phyloP scores from a whole-genome alignment of 2,888 invertebrate species.

The Linyphia triangularis region DNA sequence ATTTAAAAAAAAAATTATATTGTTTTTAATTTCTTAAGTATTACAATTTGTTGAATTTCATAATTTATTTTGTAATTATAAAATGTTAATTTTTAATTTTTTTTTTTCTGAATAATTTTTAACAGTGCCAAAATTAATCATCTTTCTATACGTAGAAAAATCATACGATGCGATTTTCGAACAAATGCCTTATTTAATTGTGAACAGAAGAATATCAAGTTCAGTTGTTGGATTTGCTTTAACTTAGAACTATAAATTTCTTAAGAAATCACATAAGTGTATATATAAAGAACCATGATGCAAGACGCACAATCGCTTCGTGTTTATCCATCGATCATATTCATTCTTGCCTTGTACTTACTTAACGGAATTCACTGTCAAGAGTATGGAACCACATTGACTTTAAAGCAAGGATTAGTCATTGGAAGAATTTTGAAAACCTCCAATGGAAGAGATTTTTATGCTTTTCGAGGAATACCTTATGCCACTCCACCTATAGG shows the following conservation, averaged over 20 bases:
- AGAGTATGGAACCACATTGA: constrained; percentile 68
- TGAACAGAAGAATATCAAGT: too few relatives aligned
- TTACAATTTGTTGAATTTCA: too few relatives aligned
- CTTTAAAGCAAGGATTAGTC: constrained; percentile 73
- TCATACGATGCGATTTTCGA: neutral
- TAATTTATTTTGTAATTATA: too few relatives aligned
- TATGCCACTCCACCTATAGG: constrained; percentile 80
- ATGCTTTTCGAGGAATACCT: constrained; percentile 80
- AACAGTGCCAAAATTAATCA: neutral
- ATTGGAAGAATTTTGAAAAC: constrained; percentile 75
- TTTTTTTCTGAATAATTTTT: neutral
- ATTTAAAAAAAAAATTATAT: neutral
- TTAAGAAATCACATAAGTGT: neutral
- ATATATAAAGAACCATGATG: constrained; percentile 7
- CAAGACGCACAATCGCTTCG: constrained; percentile 5
- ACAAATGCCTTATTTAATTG: too few relatives aligned
- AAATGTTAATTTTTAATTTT: too few relatives aligned
- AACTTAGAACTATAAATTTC: neutral
- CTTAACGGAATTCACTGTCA: constrained; percentile 18
- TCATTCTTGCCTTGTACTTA: constrained; percentile 1
- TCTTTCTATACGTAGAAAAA: neutral
- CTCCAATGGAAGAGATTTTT: constrained; percentile 70
- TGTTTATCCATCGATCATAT: neutral
- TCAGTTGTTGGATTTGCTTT: neutral
- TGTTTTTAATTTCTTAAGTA: neutral